Evolutionary conservation across 1,140 invertebrate species (phyloP).

Genomic region (Macrobrachium nipponense): DNA sequence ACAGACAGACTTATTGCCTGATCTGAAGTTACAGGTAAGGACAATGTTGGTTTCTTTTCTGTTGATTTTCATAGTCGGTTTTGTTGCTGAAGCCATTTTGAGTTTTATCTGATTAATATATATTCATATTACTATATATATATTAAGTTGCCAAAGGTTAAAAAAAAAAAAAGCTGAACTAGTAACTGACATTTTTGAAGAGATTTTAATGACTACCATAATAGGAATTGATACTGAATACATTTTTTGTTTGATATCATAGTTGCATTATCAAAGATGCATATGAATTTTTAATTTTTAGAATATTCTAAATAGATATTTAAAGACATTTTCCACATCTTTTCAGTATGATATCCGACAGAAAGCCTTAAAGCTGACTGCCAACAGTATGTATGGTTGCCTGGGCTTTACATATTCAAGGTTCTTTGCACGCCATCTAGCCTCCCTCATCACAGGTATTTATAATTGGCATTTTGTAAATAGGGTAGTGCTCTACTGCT

Average conservation of each 20-base stretch:
- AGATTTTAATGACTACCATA: too few relatives aligned
- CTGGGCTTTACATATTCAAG: slow-evolving; percentile 94
- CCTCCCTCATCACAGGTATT: slow-evolving; percentile 88
- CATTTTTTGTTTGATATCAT: too few relatives aligned
- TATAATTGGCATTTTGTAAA: neutral
- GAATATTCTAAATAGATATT: neutral
- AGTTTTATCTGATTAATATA: too few relatives aligned
- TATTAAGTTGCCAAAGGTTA: too few relatives aligned
- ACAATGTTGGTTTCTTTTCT: too few relatives aligned
- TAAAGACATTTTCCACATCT: neutral
- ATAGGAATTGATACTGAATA: too few relatives aligned
- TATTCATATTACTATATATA: too few relatives aligned
- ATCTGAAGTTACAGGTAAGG: slow-evolving; percentile 78
- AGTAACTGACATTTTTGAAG: too few relatives aligned
- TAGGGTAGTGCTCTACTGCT: too few relatives aligned
- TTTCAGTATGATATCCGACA: slow-evolving; percentile 94
- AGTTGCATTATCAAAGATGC: neutral
- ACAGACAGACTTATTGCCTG: slow-evolving; percentile 77
- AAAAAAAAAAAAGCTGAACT: too few relatives aligned
- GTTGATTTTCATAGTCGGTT: too few relatives aligned
- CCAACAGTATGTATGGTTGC: slow-evolving; percentile 99
- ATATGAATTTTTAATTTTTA: neutral
- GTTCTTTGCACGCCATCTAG: slow-evolving; percentile 96
- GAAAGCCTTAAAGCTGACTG: slow-evolving; percentile 96
- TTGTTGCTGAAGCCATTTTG: too few relatives aligned